Base-by-base conservation (phyloP, 2,113 vertebrate species). In the Solea solea region DNA sequence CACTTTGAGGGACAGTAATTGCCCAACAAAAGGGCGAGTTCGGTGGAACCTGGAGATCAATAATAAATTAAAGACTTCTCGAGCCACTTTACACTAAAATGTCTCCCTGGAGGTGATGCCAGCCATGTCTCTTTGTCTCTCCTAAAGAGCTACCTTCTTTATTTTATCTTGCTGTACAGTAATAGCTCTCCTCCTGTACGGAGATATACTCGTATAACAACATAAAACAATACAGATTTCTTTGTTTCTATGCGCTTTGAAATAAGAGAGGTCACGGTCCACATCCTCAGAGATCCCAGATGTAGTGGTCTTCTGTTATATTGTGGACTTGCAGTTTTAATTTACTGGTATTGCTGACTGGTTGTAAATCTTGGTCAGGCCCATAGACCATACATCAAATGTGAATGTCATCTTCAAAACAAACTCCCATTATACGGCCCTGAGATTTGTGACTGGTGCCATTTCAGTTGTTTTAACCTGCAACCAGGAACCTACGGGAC, bases 21-120 rank as follows among this genome's bases (percentile, higher is more conserved):
- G 74, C 46, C 61, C 44, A 52, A 74, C 72, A 82, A 81, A 86
- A n/a, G 6, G 40, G 66, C 61, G 27, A 25, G 72, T 84, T 34
- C 74, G 76, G 86, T 74, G 73, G 42, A 88, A 88, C 78, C 76
- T 64, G 68, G 42, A 71, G 86, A 92, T 89, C 84, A 72, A 92
- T 90, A 91, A 81, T 82, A 85, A 84, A 88, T 90, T 86, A 87
- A 81, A 81, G 56, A 72, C 72, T 74, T 16, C 59, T 84, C 45
- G 41, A 70, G 59, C 57, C 62, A 69, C 70, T 86, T 81, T 73
- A 86, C 54, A 64, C 73, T 62, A 76, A 85, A 86, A 86, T 74
- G 60, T 71, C 64, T 78, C 80, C 74, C 78, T 50, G 27, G 64
- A 72, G 86, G 64, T 74, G 72, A 80, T 39, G 78, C 67, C 60